Evolutionary conservation across 2,113 vertebrate genomes (phyloP), one percentile per base, ranked within the genome.

Genomic region (Erythrocebus patas): DNA sequence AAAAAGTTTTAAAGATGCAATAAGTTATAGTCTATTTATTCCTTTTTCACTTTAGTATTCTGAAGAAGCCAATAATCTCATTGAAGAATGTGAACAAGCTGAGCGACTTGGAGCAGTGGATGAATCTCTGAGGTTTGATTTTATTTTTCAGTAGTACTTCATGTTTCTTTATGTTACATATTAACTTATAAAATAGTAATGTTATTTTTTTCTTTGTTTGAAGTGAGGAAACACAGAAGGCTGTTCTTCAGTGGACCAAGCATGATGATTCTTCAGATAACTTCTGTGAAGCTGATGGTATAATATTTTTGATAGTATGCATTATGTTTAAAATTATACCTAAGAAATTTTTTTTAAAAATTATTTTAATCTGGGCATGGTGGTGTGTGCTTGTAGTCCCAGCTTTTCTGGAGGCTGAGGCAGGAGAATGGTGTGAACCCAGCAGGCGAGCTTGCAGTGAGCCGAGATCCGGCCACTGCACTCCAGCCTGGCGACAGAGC

Each of bases 231-330:
- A 99, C 99, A 0, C 98, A 98, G 88, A 98, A 98, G 96, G 99
- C 99, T 4, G 97, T 99, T 95, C 98, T 98, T 20, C 98, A 98
- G 91, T 99, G 99, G 99, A 99, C 98, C n/a, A 98, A 92, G 97
- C 99, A 99, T 2, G 99, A 99, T 0, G 99, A 99, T 64, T 99
- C 99, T 81, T 98, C 99, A 0, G 99, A 99, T 72, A 99, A 98
- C 91, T 99, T 99, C 98, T 99, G 99, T 43, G 99, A 99, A 98
- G 98, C 98, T 3, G 99, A 99, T 45, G 99, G 99, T 99, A 99
- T 2, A 16, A 79, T 23, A 30, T 40, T 96, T 92, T 94, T 90
- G 43, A 86, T 52, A 66, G 16, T 82, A 11, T 73, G 8, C 35
- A 11, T 94, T 92, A 76, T 68, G 35, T 91, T 90, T 72, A 75